Percentiles rank a stretch among this genome's conserved stretches.
Conservation (phyloP, 2,888 invertebrate genomes). For the Xanthorhoe spadicearia region DNA sequence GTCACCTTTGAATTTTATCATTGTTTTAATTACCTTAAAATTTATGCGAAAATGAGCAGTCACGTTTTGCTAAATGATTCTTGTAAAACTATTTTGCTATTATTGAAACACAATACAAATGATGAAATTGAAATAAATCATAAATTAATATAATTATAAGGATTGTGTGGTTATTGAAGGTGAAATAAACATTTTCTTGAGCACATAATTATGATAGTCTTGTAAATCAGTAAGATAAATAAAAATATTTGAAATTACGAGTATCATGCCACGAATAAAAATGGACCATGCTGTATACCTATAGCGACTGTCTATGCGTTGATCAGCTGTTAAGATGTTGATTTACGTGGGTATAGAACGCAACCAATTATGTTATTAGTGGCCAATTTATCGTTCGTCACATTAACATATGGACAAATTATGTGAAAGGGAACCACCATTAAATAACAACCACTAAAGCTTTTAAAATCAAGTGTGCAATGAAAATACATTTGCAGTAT, state of each 20-base stretch:
- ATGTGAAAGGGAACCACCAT: conserved; percentile 36
- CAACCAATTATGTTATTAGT: conserved; percentile 83
- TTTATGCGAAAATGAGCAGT: conserved; percentile 15
- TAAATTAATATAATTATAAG: too few relatives aligned
- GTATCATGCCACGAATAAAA: background rate
- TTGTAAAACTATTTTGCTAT: background rate
- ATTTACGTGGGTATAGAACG: conserved; percentile 79
- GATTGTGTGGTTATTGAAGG: too few relatives aligned
- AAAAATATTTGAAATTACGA: background rate
- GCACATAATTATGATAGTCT: too few relatives aligned
- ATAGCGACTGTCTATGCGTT: conserved; percentile 34
- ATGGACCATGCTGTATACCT: conserved; percentile 23
- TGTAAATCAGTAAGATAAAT: too few relatives aligned
- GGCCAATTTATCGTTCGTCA: conserved; percentile 81
- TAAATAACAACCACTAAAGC: background rate
- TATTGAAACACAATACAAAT: background rate
- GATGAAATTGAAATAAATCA: too few relatives aligned
- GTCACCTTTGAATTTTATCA: conserved; percentile 41
- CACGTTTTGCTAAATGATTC: conserved; percentile 2
- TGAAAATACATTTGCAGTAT: conserved; percentile 14
- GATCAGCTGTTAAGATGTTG: conserved; percentile 80
- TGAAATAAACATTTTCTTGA: too few relatives aligned
- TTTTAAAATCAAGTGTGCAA: conserved; percentile 1
- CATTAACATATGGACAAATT: conserved; percentile 76
- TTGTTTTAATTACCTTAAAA: conserved; percentile 34